These are phyloP conservation scores for Pseudopodoces humilis DNA, from an alignment of 2,113 vertebrate species.

Conservation along the genomic window DNA sequence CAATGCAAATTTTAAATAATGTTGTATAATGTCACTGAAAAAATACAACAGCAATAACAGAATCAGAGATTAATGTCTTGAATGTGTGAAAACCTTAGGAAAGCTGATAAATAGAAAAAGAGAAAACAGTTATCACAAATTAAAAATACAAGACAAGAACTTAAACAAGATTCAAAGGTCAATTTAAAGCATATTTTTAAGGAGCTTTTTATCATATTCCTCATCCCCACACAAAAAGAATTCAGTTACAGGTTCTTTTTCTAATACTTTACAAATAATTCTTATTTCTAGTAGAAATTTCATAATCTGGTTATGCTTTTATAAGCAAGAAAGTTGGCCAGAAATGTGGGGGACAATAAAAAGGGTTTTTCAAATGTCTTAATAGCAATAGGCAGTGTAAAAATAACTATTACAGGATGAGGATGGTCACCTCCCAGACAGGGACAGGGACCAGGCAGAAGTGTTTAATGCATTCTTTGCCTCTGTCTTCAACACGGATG, in stretches of 20 bases:
- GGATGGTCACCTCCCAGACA: not conserved
- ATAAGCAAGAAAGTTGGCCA: not conserved
- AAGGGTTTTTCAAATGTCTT: not conserved
- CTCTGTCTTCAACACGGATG: not conserved
- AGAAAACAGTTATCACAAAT: constrained; percentile 28
- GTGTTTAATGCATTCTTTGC: not conserved
- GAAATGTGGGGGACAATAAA: not conserved
- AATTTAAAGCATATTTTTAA: constrained; percentile 43
- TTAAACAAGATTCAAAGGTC: constrained; percentile 38
- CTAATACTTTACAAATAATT: not conserved
- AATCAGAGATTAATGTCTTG: constrained; percentile 10
- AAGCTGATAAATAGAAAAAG: constrained; percentile 29
- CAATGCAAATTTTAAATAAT: constrained; percentile 2
- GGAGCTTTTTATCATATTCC: not conserved
- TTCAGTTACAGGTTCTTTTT: not conserved
- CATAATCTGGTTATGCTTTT: not conserved
- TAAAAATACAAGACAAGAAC: constrained; percentile 26
- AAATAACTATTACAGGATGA: not conserved
- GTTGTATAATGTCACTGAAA: not conserved
- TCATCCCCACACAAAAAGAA: not conserved
- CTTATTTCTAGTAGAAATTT: not conserved
- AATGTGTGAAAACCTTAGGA: constrained; percentile 19
- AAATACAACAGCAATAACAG: constrained; percentile 23
- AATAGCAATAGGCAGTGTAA: not conserved
- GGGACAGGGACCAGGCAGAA: not conserved